A percentile compares a stretch with the other conserved stretches of the same genome.
Evolutionary conservation across 2,797 vertebrate genomes (phyloP).

Genomic region (Amniataba percoides): DNA sequence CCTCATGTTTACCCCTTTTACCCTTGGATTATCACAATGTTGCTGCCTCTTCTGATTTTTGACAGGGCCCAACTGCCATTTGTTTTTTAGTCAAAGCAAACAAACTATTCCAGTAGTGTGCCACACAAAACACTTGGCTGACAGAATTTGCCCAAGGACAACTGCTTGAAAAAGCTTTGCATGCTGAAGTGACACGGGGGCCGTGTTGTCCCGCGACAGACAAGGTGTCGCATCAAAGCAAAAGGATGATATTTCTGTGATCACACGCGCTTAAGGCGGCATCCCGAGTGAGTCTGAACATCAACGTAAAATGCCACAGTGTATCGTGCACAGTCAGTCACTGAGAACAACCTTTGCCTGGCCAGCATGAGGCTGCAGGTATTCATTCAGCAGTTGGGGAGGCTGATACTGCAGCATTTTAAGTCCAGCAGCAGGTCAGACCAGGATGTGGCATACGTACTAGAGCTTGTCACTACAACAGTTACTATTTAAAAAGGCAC

Average conservation of each 20-base stretch:
- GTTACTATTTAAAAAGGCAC: not conserved
- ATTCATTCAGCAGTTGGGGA: conserved; percentile 19
- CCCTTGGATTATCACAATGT: conserved; percentile 77
- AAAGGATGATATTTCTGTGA: conserved; percentile 56
- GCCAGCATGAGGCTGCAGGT: conserved; percentile 13
- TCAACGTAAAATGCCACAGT: conserved; percentile 33
- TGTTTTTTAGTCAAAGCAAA: conserved; percentile 53
- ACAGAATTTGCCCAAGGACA: conserved; percentile 60
- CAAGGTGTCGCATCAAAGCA: conserved; percentile 54
- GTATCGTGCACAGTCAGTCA: conserved; percentile 17
- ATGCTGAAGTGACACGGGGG: conserved; percentile 41
- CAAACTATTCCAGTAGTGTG: conserved; percentile 47
- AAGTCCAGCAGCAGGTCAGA: conserved; percentile 8
- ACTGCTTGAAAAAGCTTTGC: conserved; percentile 35
- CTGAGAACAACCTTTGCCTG: conserved; percentile 23
- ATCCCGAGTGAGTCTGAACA: conserved; percentile 9
- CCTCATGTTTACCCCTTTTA: conserved; percentile 83
- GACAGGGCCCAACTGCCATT: conserved; percentile 63
- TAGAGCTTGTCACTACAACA: not conserved
- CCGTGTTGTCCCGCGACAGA: conserved; percentile 42
- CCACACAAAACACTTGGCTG: conserved; percentile 43
- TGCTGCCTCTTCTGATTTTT: conserved; percentile 61
- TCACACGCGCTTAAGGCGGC: conserved; percentile 39
- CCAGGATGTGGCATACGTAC: not conserved
- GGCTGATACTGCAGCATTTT: conserved; percentile 1